Percentiles rank a stretch among this genome's conserved stretches.
Conservation (phyloP, 2,113 vertebrate species). For the Coracopsis vasa region DNA sequence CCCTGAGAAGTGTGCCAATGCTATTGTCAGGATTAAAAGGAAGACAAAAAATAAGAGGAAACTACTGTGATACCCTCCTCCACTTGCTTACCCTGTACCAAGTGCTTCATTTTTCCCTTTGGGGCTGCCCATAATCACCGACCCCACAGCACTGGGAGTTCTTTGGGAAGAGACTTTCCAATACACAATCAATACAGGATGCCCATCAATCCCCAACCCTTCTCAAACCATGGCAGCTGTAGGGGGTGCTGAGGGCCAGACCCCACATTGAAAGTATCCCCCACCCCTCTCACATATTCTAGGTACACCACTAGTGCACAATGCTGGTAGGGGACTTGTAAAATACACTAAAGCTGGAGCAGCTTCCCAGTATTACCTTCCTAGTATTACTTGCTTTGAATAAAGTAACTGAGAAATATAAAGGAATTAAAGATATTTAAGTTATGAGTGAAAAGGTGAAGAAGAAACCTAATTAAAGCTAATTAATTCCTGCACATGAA, state of each 20-base stretch:
- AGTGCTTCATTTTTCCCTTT: neutral
- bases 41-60: neutral
- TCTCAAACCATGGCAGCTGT: rapidly evolving
- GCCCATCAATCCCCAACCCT: rapidly evolving
- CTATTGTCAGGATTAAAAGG: neutral
- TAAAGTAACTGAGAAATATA: neutral
- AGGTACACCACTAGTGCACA: neutral
- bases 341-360: neutral
- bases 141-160: rapidly evolving
- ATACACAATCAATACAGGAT: rapidly evolving
- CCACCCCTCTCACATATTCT: neutral
- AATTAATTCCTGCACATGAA: neutral
- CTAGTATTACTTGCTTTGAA: neutral
- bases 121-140: neutral
- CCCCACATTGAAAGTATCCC: neutral
- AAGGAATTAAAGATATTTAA: neutral
- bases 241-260: neutral
- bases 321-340: neutral
- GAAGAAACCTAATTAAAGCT: neutral
- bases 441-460: neutral
- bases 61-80: neutral
- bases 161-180: neutral
- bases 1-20: neutral
- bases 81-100: neutral
- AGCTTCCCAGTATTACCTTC: neutral